Evolutionary conservation across 2,113 vertebrate genomes (phyloP), one percentile per base, ranked within the genome.

Genomic region (Cinclus mexicanus): DNA sequence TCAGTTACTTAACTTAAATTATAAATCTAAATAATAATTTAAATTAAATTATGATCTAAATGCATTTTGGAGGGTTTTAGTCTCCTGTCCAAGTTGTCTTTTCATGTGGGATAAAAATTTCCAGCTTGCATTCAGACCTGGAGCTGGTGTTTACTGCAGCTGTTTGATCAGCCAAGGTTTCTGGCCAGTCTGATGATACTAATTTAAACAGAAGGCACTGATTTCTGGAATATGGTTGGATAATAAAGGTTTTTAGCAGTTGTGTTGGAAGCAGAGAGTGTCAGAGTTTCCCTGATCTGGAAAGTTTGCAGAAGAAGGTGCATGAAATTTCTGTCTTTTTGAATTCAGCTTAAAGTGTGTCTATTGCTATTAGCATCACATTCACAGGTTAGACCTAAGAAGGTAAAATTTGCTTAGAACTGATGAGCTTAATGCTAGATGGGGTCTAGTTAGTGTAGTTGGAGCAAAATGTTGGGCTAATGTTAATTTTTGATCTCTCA

Each of bases 401-500:
- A 61, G 53, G 33, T 69, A 35, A 85, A 93, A 69, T 13, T 60
- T 60, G 13, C 29, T 81, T 53, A 56, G 35, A 63, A 35, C 17
- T 1, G 7, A 59, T 44, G 25, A 50, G 31, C 59, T 84, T 60
- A 68, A 41, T 72, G 47, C 53, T 87, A 46, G 70, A 11, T 37
- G 61, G 64, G 8, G 46, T 77, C 47, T 70, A 8, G 75, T 78
- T 80, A 81, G 21, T n/a, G 7, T 76, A 65, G n/a, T 64, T 86
- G 83, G 72, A 87, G 60, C 35, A 68, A 83, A 93, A 57, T 90
- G 47, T 9, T 96, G 60, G 52, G 17, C 35, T 90, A 53, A 46
- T 56, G 75, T 71, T 90, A 56, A 81, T 81, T 94, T 95, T 88
- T 96, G 76, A 89, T 92, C 47, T 94, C 59, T 81, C 35, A 18